A percentile compares a stretch with the other conserved stretches of the same genome.
phyloP scores from a whole-genome alignment of 2,797 vertebrate species.

The Serranus cabrilla region DNA sequence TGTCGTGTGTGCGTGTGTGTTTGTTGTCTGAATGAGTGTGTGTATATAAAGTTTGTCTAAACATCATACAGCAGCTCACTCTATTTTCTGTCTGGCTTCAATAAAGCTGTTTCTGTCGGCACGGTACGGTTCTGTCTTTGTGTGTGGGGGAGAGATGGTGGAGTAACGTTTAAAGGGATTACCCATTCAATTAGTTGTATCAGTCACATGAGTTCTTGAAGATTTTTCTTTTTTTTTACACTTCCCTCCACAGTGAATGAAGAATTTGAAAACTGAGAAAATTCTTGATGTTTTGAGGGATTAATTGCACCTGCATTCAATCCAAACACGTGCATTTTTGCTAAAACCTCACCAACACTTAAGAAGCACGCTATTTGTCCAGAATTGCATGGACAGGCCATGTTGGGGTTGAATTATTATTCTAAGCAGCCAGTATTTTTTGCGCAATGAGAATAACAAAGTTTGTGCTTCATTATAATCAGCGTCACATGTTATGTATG shows the following conservation, averaged over 20 bases:
- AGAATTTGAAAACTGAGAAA: too few species aligned
- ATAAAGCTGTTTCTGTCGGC: slow-evolving; percentile 56
- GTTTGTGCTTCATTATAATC: not conserved
- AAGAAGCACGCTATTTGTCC: too few species aligned
- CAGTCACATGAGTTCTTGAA: too few species aligned
- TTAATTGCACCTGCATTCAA: too few species aligned
- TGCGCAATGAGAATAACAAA: not conserved
- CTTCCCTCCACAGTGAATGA: too few species aligned
- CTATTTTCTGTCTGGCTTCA: slow-evolving; percentile 52
- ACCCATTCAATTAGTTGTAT: too few species aligned
- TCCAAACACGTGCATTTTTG: too few species aligned
- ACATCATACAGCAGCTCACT: slow-evolving; percentile 45
- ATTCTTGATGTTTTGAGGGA: too few species aligned
- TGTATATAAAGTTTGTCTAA: slow-evolving; percentile 11
- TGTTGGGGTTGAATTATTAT: too few species aligned
- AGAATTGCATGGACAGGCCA: too few species aligned
- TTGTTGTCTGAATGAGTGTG: not conserved
- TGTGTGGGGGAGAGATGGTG: not conserved
- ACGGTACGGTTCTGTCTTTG: slow-evolving; percentile 6
- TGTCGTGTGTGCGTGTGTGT: not conserved
- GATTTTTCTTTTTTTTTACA: too few species aligned
- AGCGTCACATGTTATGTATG: not conserved
- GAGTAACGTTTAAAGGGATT: not conserved
- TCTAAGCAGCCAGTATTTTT: not conserved
- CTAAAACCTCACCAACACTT: too few species aligned